Evolutionary conservation across 2,113 vertebrate species (phyloP), one percentile per base, ranked within the genome.

Genomic region (Chaetops frenatus): DNA sequence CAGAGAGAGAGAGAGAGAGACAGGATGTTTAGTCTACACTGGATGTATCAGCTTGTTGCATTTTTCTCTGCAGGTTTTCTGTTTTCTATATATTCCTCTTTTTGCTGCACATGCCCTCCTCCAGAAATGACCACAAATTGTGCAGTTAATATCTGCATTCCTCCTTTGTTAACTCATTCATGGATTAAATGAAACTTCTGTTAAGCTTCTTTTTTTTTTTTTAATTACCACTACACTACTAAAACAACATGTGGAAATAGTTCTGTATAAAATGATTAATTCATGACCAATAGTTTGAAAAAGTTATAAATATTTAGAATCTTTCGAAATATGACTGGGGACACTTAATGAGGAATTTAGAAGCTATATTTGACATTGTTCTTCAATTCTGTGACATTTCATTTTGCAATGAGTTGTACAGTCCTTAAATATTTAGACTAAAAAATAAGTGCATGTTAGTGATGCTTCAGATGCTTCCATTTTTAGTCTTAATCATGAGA

Each of bases 381-480:
- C 93, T 93, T 88, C 81, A 73, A 50, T 83, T 91, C 57, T 87
- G 31, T 81, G 88, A 50, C 48, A 3, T 90, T 58, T 92, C 23
- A 90, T 95, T 95, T 96, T 94, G 86, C 92, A 90, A 1, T 54
- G 28, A 88, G 29, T 82, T 91, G n/a, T 80, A 36, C 64, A 86
- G 74, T 44, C 58, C 84, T 90, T 91, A 94, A 92, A 95, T 96
- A 93, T 96, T 95, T 96, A 94, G 70, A 82, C 54, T 93, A 79
- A 96, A 95, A 82, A 74, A 61, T 40, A 90, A 86, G 19, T 42
- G 11, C 62, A 47, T 51, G 24, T 81, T 72, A 87, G 27, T 65
- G 47, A 58, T 93, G 45, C 79, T 86, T 94, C 51, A 78, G 23
- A 84, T 11, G 10, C 54, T 95, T 93, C 85, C 74, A 93, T 90